A percentile compares a stretch with the other conserved stretches of the same genome.
Conservation (phyloP, 2,113 vertebrate species). For the Tautogolabrus adspersus region DNA sequence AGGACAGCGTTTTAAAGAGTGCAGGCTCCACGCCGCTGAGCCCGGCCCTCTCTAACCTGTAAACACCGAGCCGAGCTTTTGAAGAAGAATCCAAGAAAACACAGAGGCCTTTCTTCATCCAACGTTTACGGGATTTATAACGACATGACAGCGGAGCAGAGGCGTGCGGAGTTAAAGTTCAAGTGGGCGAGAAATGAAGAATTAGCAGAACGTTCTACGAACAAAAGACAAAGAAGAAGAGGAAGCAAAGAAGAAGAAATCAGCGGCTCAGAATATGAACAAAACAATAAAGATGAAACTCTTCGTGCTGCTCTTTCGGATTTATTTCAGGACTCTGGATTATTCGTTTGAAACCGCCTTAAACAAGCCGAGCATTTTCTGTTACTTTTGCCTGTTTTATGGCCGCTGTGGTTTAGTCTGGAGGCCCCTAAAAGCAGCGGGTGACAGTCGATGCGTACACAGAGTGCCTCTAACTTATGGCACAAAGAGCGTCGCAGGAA, state of each 20-base stretch:
- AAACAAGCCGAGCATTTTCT: conserved; percentile 75
- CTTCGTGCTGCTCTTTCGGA: conserved; percentile 30
- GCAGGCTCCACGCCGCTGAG: conserved; percentile 75
- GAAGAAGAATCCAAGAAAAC: conserved; percentile 75
- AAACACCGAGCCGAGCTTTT: conserved; percentile 78
- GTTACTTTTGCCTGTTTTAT: conserved; percentile 82
- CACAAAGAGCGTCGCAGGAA: conserved; percentile 72
- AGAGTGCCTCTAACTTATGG: conserved; percentile 75
- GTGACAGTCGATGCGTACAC: conserved; percentile 80
- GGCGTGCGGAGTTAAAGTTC: conserved; percentile 36
- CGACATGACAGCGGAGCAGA: conserved; percentile 45
- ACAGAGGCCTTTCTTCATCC: conserved; percentile 63
- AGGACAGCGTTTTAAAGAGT: conserved; percentile 88
- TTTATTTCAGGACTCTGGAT: conserved; percentile 55
- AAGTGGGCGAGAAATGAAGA: conserved; percentile 13
- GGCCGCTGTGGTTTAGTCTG: conserved; percentile 83
- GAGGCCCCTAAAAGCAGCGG: conserved; percentile 79
- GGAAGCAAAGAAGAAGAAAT: background rate
- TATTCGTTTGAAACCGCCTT: conserved; percentile 73
- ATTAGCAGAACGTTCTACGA: conserved; percentile 20
- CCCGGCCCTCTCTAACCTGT: conserved; percentile 72
- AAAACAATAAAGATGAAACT: conserved; percentile 30
- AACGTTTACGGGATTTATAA: conserved; percentile 68
- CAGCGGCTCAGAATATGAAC: conserved; percentile 32
- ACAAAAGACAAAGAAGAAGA: background rate